Evolutionary conservation across 2,113 vertebrate species (phyloP).

Genomic region (Oceanodroma tethys): DNA sequence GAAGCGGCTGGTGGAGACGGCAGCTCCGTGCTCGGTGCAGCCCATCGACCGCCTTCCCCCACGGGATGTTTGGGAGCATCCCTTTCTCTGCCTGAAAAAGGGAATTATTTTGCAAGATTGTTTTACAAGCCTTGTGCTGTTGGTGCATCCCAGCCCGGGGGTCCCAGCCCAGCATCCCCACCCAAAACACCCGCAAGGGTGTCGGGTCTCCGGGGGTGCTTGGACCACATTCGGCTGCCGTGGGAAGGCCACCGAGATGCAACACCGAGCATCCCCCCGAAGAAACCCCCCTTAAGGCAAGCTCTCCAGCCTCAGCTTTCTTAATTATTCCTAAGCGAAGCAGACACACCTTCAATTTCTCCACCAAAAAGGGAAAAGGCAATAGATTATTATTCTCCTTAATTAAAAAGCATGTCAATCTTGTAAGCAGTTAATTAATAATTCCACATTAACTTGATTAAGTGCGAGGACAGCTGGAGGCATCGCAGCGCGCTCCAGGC

Average conservation of each 20-base stretch:
- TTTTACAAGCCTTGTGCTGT: background rate
- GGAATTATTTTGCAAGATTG: background rate
- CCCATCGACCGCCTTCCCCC: rapidly evolving
- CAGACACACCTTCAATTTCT: background rate
- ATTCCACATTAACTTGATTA: background rate
- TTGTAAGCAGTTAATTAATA: constrained; percentile 16
- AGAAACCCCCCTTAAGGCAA: background rate
- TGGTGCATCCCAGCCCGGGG: background rate
- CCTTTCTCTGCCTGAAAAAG: background rate
- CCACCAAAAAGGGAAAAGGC: background rate
- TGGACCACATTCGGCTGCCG: background rate
- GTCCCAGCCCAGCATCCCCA: background rate
- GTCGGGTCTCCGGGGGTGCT: background rate
- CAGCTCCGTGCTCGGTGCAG: background rate
- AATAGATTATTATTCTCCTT: background rate
- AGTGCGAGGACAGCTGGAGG: background rate
- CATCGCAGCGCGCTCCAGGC: rapidly evolving
- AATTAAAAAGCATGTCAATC: background rate
- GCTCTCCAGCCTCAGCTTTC: background rate
- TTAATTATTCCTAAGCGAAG: background rate
- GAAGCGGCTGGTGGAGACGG: background rate
- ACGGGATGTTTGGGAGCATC: rapidly evolving
- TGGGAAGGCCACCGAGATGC: background rate
- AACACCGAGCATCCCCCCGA: background rate
- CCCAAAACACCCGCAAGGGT: background rate